Evolutionary conservation across 2,797 vertebrate species (phyloP).

Genomic region (Bovichtus variegatus): DNA sequence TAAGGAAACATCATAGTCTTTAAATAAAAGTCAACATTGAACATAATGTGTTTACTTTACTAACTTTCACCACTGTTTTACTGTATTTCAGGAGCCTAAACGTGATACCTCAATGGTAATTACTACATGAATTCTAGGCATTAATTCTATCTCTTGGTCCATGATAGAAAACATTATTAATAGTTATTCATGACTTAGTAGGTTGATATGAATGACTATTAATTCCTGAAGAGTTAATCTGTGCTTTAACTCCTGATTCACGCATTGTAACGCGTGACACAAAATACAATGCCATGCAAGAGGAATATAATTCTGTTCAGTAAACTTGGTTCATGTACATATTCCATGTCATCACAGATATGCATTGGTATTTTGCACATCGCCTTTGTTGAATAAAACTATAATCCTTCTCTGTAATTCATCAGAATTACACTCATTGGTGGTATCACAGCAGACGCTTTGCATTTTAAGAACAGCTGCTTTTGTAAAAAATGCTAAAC

Average conservation of each 20-base stretch:
- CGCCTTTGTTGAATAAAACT: conserved; percentile 17
- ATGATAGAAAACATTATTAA: background rate
- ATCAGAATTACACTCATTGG: conserved; percentile 33
- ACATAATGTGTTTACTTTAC: too few species aligned
- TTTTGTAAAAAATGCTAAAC: conserved; percentile 18
- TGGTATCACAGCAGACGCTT: conserved; percentile 4
- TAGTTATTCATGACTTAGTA: background rate
- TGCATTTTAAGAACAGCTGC: conserved; percentile 20
- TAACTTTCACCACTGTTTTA: too few species aligned
- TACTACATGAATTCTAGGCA: background rate
- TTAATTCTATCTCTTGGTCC: background rate
- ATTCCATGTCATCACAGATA: background rate
- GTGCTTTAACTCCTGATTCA: background rate
- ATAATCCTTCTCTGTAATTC: conserved; percentile 37
- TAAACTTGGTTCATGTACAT: background rate
- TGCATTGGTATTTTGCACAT: conserved; percentile 11
- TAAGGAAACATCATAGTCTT: background rate
- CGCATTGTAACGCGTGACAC: background rate
- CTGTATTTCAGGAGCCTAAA: too few species aligned
- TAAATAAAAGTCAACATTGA: too few species aligned
- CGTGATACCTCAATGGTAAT: background rate
- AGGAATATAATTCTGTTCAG: background rate
- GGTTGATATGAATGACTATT: background rate
- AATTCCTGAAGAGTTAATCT: background rate
- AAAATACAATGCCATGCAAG: background rate